These are phyloP conservation scores for Gambelia wislizenii DNA, from an alignment of 2,797 vertebrate species.

Conservation along the genomic window DNA sequence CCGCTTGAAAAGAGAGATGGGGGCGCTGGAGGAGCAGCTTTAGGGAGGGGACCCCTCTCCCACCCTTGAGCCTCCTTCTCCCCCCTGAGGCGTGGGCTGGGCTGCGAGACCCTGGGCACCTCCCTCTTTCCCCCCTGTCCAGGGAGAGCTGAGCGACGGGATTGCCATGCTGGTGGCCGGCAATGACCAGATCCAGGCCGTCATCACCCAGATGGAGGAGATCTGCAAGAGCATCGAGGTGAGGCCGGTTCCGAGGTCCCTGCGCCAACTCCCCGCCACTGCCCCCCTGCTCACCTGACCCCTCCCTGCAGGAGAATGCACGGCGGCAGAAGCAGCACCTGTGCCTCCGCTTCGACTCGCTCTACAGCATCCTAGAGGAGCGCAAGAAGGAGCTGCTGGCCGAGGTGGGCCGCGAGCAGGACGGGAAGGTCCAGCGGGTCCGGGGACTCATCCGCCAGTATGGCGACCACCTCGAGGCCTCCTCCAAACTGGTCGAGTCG, in stretches of 20 bases:
- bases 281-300: too few relatives aligned
- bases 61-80: not conserved
- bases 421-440: slow-evolving; percentile 83
- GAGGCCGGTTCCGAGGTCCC: slow-evolving; percentile 28
- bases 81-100: too few relatives aligned
- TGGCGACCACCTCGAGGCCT: slow-evolving; percentile 85
- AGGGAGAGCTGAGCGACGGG: slow-evolving; percentile 89
- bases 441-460: slow-evolving; percentile 85
- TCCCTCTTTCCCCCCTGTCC: not conserved
- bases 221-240: slow-evolving; percentile 89
- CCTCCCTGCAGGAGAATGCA: slow-evolving; percentile 83
- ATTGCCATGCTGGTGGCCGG: slow-evolving; percentile 89
- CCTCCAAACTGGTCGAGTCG: slow-evolving; percentile 87
- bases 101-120: too few relatives aligned
- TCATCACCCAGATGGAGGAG: slow-evolving; percentile 91
- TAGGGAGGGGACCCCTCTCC: too few relatives aligned
- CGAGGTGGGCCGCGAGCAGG: slow-evolving; percentile 83
- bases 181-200: slow-evolving; percentile 89
- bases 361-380: slow-evolving; percentile 88
- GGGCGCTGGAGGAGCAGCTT: too few relatives aligned
- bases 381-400: slow-evolving; percentile 88
- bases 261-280: too few relatives aligned
- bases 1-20: too few relatives aligned
- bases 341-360: slow-evolving; percentile 79
- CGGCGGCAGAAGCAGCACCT: slow-evolving; percentile 84